Conservation (phyloP, 1,140 invertebrate genomes). For the Paraescarpia echinospica region DNA sequence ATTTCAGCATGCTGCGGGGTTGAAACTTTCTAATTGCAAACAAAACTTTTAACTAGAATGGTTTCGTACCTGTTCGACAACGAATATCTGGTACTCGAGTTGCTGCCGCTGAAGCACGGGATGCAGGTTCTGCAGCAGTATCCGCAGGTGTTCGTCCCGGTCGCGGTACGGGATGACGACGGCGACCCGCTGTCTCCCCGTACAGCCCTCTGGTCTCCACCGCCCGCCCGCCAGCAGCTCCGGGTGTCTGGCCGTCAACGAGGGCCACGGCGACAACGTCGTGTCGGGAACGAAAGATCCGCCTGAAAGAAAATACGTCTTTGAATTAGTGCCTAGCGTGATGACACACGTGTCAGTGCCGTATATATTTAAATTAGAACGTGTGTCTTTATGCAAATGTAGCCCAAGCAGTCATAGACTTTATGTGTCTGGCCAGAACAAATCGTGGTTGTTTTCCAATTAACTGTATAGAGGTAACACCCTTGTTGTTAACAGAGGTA, state of each 20-base stretch:
- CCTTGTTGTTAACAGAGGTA: too few species aligned
- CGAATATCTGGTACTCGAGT: constrained; percentile 87
- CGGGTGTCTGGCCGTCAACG: not conserved
- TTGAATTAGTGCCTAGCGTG: too few species aligned
- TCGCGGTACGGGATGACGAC: constrained; percentile 68
- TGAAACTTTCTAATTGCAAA: too few species aligned
- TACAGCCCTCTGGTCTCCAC: constrained; percentile 41
- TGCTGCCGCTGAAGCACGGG: constrained; percentile 84
- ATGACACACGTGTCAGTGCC: too few species aligned
- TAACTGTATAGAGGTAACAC: too few species aligned
- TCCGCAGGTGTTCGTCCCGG: constrained; percentile 74
- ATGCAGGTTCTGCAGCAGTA: constrained; percentile 86
- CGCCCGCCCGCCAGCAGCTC: constrained; percentile 33
- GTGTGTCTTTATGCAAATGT: too few species aligned
- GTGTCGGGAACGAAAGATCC: not conserved
- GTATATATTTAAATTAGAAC: too few species aligned
- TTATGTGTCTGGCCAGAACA: too few species aligned
- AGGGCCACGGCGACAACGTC: not conserved
- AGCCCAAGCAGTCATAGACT: too few species aligned
- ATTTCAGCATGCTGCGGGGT: too few species aligned
- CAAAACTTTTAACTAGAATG: too few species aligned
- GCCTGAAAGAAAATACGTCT: not conserved
- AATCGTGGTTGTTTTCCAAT: too few species aligned
- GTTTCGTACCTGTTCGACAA: constrained; percentile 77
- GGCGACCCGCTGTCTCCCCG: constrained; percentile 44